phyloP scores from a whole-genome alignment of 2,888 invertebrate species.

The Pterostichus madidus region DNA sequence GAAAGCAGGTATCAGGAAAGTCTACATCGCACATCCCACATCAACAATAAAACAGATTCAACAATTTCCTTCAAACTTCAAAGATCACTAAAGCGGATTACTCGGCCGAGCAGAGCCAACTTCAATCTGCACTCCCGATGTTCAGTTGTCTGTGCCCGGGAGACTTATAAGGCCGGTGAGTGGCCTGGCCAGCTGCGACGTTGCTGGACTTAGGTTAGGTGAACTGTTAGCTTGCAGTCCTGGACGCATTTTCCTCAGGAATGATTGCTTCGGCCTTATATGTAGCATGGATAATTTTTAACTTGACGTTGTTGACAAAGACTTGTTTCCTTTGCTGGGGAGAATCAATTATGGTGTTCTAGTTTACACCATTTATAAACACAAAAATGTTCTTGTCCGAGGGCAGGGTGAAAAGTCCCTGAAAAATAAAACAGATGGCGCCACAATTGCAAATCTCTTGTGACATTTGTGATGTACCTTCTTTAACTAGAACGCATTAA shows the following conservation, averaged over 20 bases:
- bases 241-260: neutral
- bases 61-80: slow-evolving; percentile 19
- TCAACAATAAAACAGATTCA: slow-evolving; percentile 18
- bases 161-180: slow-evolving; percentile 19
- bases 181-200: neutral
- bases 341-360: too few species aligned
- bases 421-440: too few species aligned
- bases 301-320: slow-evolving; percentile 49
- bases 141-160: slow-evolving; percentile 10
- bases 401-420: too few species aligned
- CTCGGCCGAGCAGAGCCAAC: neutral
- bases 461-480: too few species aligned
- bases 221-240: too few species aligned
- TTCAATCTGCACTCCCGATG: slow-evolving; percentile 19
- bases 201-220: neutral
- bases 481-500: too few species aligned
- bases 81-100: slow-evolving; percentile 15
- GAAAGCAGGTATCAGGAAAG: too few species aligned
- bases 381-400: too few species aligned
- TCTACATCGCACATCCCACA: neutral
- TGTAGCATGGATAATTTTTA: slow-evolving; percentile 46
- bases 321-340: slow-evolving; percentile 15
- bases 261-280: slow-evolving; percentile 44
- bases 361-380: too few species aligned
- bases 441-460: too few species aligned